A percentile compares a stretch with the other conserved stretches of the same genome.
These are phyloP conservation scores for Drosophila algonquin DNA, from an alignment of 2,888 invertebrate species.

Conservation along the genomic window DNA sequence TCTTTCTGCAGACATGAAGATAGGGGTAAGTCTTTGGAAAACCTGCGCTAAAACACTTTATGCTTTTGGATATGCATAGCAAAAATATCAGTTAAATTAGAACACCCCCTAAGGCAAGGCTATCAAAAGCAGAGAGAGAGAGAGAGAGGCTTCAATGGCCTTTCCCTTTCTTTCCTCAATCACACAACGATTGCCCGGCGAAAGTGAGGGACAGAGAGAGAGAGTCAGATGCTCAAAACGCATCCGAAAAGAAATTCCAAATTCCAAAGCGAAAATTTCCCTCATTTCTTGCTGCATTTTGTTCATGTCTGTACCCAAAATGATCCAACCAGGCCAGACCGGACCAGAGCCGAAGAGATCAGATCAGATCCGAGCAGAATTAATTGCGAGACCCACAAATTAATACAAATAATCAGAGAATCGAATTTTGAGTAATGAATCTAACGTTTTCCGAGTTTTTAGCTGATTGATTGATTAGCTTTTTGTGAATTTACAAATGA, in stretches of 20 bases:
- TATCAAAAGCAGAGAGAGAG: background rate
- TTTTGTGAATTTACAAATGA: too few relatives aligned
- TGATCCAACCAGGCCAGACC: background rate
- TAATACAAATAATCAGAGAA: background rate
- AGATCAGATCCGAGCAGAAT: too few relatives aligned
- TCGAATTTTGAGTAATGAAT: too few relatives aligned
- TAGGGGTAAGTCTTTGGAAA: too few relatives aligned
- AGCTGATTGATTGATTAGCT: too few relatives aligned
- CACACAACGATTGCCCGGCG: background rate
- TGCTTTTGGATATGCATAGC: too few relatives aligned
- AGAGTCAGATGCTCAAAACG: constrained; percentile 17
- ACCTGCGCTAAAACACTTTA: too few relatives aligned
- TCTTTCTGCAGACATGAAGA: background rate
- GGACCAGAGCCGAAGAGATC: too few relatives aligned
- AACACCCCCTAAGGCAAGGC: too few relatives aligned
- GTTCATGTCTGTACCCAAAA: background rate
- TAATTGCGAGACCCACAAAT: background rate
- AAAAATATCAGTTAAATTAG: background rate
- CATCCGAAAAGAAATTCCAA: constrained; percentile 27
- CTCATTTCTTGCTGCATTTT: constrained; percentile 22
- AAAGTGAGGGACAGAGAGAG: constrained; percentile 14
- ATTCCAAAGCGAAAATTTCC: constrained; percentile 8
- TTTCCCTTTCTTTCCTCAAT: background rate
- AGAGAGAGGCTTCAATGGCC: background rate
- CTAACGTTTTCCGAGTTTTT: too few relatives aligned